phyloP scores from a whole-genome alignment of 2,113 vertebrate species.

The Ceyx cyanopectus region DNA sequence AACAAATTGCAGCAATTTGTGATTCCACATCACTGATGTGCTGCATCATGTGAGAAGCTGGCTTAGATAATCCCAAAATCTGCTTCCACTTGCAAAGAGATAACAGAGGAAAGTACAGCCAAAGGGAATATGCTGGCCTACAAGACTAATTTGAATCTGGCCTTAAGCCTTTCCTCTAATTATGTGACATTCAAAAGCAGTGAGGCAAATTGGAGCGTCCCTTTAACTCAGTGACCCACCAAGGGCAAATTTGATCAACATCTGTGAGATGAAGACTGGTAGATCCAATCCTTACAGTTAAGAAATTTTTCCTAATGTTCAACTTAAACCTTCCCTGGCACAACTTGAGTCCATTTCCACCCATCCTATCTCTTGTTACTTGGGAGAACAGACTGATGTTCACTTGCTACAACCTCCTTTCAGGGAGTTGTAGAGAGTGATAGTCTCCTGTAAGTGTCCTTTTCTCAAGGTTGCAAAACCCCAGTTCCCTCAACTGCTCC shows the following conservation, averaged over 20 bases:
- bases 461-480: too few relatives aligned
- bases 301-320: neutral
- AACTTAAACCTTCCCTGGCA: too few relatives aligned
- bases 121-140: slow-evolving; percentile 32
- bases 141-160: slow-evolving; percentile 5
- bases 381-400: too few relatives aligned
- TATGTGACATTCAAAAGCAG: neutral
- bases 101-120: slow-evolving; percentile 53
- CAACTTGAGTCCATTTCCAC: too few relatives aligned
- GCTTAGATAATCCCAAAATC: slow-evolving; percentile 19
- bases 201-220: slow-evolving; percentile 5
- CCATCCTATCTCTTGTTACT: too few relatives aligned
- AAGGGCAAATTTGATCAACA: neutral
- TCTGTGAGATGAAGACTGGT: neutral
- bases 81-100: slow-evolving; percentile 58
- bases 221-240: neutral
- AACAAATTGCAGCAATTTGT: slow-evolving; percentile 53
- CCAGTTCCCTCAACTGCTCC: too few relatives aligned
- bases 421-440: too few relatives aligned
- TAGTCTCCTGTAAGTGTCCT: too few relatives aligned
- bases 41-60: slow-evolving; percentile 48
- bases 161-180: slow-evolving; percentile 26
- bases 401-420: too few relatives aligned
- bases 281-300: neutral
- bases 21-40: slow-evolving; percentile 17